Percentiles rank a stretch among this genome's conserved stretches.
Conservation (phyloP, 1,140 invertebrate genomes). For the Drosophila mojavensis region DNA sequence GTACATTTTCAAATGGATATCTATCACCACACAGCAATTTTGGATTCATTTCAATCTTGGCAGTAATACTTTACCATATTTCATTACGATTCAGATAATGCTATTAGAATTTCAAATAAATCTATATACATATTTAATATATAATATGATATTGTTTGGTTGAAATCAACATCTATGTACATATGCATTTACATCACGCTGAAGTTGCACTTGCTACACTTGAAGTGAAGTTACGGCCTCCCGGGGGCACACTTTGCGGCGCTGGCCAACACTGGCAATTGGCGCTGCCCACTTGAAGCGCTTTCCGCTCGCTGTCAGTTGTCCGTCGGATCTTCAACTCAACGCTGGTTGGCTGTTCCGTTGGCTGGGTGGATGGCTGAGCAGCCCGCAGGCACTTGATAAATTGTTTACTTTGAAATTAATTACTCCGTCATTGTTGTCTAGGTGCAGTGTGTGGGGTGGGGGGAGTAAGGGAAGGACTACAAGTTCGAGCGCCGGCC, state of each 20-base stretch:
- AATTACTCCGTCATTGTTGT: constrained; percentile 76
- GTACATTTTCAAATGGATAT: too few relatives aligned
- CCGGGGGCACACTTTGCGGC: constrained; percentile 34
- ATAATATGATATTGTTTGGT: neutral
- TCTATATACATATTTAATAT: too few relatives aligned
- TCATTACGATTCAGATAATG: too few relatives aligned
- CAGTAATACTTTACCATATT: too few relatives aligned
- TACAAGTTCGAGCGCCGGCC: constrained; percentile 42
- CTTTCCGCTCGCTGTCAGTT: constrained; percentile 35
- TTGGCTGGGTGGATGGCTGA: constrained; percentile 10
- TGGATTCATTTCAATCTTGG: too few relatives aligned
- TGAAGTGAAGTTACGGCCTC: constrained; percentile 15
- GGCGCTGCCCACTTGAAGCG: constrained; percentile 38
- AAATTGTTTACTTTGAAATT: constrained; percentile 81
- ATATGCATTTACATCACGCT: neutral
- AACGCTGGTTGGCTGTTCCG: constrained; percentile 27
- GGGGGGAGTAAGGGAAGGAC: neutral
- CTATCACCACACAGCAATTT: too few relatives aligned
- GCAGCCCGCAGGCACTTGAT: constrained; percentile 60
- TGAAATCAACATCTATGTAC: neutral
- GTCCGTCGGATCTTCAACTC: constrained; percentile 41
- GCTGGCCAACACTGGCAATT: constrained; percentile 42
- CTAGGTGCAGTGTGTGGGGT: too few relatives aligned
- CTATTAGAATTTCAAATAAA: too few relatives aligned
- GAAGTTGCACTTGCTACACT: constrained; percentile 21